Conservation (phyloP, 2,113 vertebrate species). For the Seriola dumerili region DNA sequence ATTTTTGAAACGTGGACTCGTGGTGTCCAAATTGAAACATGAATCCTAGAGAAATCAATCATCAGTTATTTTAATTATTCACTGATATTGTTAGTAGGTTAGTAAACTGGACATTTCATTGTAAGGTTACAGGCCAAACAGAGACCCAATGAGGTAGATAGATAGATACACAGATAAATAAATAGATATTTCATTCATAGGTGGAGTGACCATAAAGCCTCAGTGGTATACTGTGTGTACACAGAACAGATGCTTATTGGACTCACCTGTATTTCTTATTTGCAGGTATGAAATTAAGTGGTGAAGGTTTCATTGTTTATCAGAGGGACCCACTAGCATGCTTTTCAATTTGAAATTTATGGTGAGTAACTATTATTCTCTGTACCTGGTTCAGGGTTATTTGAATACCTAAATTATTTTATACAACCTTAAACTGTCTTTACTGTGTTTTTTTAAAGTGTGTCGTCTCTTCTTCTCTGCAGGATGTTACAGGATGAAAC, state of each 20-base stretch:
- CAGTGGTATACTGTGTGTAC: not conserved
- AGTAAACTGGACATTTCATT: not conserved
- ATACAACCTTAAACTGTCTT: not conserved
- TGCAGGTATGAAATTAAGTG: constrained; percentile 66
- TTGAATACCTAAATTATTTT: too few species aligned
- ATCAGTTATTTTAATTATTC: not conserved
- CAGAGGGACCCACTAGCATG: constrained; percentile 75
- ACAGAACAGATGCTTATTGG: not conserved
- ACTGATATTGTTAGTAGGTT: not conserved
- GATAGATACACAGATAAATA: too few species aligned
- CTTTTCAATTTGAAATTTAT: constrained; percentile 76
- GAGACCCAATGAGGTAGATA: not conserved
- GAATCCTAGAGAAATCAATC: not conserved
- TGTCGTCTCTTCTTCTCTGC: not conserved
- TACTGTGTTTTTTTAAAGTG: not conserved
- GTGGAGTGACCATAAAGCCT: not conserved
- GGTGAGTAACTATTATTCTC: constrained; percentile 65
- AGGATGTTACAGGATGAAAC: constrained; percentile 99
- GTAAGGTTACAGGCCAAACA: not conserved
- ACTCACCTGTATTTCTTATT: constrained; percentile 15
- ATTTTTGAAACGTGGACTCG: not conserved
- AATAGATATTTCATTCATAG: too few species aligned
- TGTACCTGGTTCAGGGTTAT: not conserved
- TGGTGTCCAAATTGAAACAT: not conserved
- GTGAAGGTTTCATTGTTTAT: constrained; percentile 32